Evolutionary conservation across 2,113 vertebrate species (phyloP).

Genomic region (Laticauda laticaudata): DNA sequence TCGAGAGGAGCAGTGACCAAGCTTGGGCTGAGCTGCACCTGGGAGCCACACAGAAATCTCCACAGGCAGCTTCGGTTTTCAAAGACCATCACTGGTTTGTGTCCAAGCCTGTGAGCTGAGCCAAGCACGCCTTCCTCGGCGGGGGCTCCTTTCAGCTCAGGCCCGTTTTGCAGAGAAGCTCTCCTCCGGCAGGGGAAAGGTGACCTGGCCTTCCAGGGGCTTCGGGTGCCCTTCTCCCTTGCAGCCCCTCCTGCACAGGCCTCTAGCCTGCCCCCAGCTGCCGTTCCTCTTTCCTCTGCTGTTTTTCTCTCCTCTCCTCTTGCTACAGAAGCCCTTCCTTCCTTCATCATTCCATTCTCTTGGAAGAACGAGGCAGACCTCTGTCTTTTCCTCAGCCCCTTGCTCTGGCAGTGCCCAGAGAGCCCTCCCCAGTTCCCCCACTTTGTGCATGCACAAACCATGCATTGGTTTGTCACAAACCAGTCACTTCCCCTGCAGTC

Average conservation of each 20-base stretch:
- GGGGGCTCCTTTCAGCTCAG: constrained; percentile 75
- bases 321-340: constrained; percentile 29
- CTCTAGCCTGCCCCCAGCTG: neutral
- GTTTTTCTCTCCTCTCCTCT: no score
- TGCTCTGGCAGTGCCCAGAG: neutral
- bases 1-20: neutral
- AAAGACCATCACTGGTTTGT: constrained; percentile 65
- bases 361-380: constrained; percentile 8
- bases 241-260: neutral
- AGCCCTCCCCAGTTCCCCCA: neutral
- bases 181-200: neutral
- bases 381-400: neutral
- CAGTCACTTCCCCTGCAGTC: neutral
- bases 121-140: constrained; percentile 38
- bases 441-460: neutral
- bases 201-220: neutral
- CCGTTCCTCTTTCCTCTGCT: neutral
- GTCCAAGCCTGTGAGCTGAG: constrained; percentile 60
- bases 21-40: neutral
- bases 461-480: neutral
- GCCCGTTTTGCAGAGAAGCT: constrained; percentile 49
- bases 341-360: constrained; percentile 51
- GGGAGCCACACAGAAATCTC: neutral
- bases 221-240: neutral
- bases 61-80: constrained; percentile 19